A percentile compares a stretch with the other conserved stretches of the same genome.
phyloP scores from a whole-genome alignment of 2,888 invertebrate species.

The Cheilosia impressa region DNA sequence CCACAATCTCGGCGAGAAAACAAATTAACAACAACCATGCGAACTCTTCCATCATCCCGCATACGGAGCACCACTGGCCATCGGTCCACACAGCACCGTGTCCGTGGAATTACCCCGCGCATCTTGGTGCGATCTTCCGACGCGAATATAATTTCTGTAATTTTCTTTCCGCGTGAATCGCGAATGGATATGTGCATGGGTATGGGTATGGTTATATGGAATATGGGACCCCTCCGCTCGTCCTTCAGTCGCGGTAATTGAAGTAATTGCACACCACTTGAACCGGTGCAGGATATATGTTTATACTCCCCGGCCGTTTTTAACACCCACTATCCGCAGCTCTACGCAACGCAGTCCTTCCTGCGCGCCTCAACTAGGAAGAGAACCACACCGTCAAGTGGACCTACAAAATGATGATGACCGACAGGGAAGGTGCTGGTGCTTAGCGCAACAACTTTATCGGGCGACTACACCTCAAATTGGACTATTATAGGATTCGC shows the following conservation, averaged over 20 bases:
- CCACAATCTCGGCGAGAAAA: slow-evolving; percentile 71
- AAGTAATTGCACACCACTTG: slow-evolving; percentile 74
- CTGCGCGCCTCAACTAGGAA: slow-evolving; percentile 52
- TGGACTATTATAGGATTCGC: slow-evolving; percentile 69
- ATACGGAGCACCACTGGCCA: slow-evolving; percentile 19
- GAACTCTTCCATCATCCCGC: slow-evolving; percentile 59
- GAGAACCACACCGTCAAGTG: slow-evolving; percentile 40
- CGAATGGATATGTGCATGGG: slow-evolving; percentile 24
- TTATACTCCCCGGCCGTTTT: not conserved
- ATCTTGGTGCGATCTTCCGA: slow-evolving; percentile 22
- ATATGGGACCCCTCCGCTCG: slow-evolving; percentile 37
- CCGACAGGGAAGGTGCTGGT: slow-evolving; percentile 69
- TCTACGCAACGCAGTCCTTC: slow-evolving; percentile 63
- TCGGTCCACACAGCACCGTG: slow-evolving; percentile 30
- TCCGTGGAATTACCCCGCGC: slow-evolving; percentile 49
- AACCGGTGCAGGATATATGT: slow-evolving; percentile 48
- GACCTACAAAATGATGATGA: slow-evolving; percentile 64
- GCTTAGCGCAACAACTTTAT: slow-evolving; percentile 71
- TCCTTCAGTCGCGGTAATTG: slow-evolving; percentile 64
- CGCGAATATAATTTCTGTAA: slow-evolving; percentile 71
- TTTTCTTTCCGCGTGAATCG: slow-evolving; percentile 71
- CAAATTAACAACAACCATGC: slow-evolving; percentile 75
- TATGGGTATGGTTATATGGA: too few relatives aligned
- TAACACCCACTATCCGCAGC: slow-evolving; percentile 58
- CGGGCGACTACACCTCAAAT: slow-evolving; percentile 67